Percentiles rank a stretch among this genome's conserved stretches.
These are phyloP conservation scores for Margaritifera margaritifera DNA, from an alignment of 2,888 invertebrate genomes.

Conservation along the genomic window DNA sequence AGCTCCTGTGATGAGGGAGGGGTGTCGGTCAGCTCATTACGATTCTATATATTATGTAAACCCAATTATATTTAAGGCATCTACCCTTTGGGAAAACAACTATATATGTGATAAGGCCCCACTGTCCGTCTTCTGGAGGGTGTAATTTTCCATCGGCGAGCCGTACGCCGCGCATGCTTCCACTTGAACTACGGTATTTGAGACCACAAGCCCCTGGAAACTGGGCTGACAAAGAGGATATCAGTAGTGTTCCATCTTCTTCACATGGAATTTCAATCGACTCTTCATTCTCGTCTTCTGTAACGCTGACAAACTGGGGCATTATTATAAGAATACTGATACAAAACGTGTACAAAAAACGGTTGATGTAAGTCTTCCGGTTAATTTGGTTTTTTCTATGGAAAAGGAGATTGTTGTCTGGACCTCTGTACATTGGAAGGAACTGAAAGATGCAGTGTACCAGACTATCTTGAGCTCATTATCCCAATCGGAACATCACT, in stretches of 20 bases:
- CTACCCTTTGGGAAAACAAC: conserved; percentile 78
- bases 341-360: neutral
- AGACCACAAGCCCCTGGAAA: conserved; percentile 98
- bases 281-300: conserved; percentile 94
- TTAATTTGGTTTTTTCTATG: too few species aligned
- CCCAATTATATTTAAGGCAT: neutral
- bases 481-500: too few species aligned
- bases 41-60: too few species aligned
- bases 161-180: conserved; percentile 75
- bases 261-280: conserved; percentile 97
- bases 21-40: too few species aligned
- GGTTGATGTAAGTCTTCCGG: too few species aligned
- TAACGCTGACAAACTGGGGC: conserved; percentile 85
- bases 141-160: conserved; percentile 92
- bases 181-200: conserved; percentile 91
- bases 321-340: too few species aligned
- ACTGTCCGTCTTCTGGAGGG: conserved; percentile 82
- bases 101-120: conserved; percentile 83
- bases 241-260: conserved; percentile 90
- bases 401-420: too few species aligned
- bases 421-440: too few species aligned
- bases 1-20: too few species aligned
- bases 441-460: too few species aligned
- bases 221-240: conserved; percentile 95
- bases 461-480: too few species aligned